Evolutionary conservation across 2,113 vertebrate species (phyloP).

Genomic region (Scortum barcoo): DNA sequence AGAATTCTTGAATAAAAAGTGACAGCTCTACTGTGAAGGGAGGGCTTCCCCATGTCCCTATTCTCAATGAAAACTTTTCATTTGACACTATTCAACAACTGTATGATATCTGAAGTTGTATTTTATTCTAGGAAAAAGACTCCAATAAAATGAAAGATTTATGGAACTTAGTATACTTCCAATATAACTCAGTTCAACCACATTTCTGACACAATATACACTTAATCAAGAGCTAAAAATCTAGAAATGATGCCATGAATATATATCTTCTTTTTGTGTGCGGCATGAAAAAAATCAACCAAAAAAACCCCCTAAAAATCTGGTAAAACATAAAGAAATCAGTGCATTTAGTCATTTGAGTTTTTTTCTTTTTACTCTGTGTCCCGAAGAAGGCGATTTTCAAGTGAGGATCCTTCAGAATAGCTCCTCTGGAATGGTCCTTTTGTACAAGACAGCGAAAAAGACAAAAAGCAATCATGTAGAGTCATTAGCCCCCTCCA

Average conservation of each 20-base stretch:
- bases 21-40: slow-evolving; percentile 5
- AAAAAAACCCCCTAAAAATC: not conserved
- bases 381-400: slow-evolving; percentile 48
- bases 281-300: slow-evolving; percentile 14
- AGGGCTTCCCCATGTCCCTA: not conserved
- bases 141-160: slow-evolving; percentile 18
- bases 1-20: slow-evolving; percentile 7
- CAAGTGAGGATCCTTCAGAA: slow-evolving; percentile 22
- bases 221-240: slow-evolving; percentile 29
- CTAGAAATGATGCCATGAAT: slow-evolving; percentile 22
- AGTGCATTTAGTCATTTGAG: slow-evolving; percentile 49
- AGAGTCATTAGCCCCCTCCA: slow-evolving; percentile 39
- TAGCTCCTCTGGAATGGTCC: slow-evolving; percentile 57
- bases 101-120: slow-evolving; percentile 7
- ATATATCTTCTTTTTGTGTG: slow-evolving; percentile 24
- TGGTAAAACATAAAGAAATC: slow-evolving; percentile 43
- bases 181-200: slow-evolving; percentile 38
- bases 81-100: not conserved
- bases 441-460: slow-evolving; percentile 60
- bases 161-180: slow-evolving; percentile 20
- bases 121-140: slow-evolving; percentile 19
- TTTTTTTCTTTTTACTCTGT: slow-evolving; percentile 50
- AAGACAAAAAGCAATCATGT: slow-evolving; percentile 76
- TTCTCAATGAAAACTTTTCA: slow-evolving; percentile 15
- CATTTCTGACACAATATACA: slow-evolving; percentile 53